Percentiles rank a stretch among this genome's conserved stretches.
phyloP scores from a whole-genome alignment of 2,797 vertebrate species.

The Danionella dracula region DNA sequence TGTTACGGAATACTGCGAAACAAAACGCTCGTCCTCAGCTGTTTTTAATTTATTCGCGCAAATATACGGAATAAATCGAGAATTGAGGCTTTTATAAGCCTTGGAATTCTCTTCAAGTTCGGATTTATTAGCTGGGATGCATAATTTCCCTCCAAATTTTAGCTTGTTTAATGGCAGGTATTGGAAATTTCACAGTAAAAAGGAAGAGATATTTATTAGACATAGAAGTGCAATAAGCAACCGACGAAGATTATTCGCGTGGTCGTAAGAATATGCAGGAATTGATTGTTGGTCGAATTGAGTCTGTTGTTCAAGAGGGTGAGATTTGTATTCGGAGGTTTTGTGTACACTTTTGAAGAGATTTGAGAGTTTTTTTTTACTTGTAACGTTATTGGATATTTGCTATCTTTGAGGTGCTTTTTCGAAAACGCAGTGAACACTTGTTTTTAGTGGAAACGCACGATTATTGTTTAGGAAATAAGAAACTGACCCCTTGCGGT shows the following conservation, averaged over 20 bases:
- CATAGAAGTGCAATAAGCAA: constrained; percentile 48
- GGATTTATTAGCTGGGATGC: constrained; percentile 54
- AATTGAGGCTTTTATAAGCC: constrained; percentile 46
- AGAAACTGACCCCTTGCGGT: constrained; percentile 2
- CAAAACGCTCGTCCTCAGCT: neutral
- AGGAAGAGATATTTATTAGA: constrained; percentile 59
- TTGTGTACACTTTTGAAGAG: neutral
- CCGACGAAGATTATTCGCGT: constrained; percentile 44
- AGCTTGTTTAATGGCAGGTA: constrained; percentile 58
- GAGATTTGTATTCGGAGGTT: neutral
- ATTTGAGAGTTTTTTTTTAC: neutral
- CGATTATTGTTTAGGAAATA: constrained; percentile 1
- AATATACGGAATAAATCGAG: constrained; percentile 13
- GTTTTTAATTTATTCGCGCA: neutral
- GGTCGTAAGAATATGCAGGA: constrained; percentile 36
- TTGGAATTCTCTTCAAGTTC: constrained; percentile 36
- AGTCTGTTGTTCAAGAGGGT: neutral
- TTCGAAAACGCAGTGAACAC: neutral
- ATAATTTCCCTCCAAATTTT: constrained; percentile 50
- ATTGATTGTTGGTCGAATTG: neutral
- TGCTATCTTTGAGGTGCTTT: too few species aligned
- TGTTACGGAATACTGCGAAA: neutral
- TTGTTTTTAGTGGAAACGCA: constrained; percentile 13
- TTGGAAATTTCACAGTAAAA: constrained; percentile 62
- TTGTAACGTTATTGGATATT: neutral